Evolutionary conservation across 2,113 vertebrate species (phyloP).

Genomic region (Bettongia penicillata): DNA sequence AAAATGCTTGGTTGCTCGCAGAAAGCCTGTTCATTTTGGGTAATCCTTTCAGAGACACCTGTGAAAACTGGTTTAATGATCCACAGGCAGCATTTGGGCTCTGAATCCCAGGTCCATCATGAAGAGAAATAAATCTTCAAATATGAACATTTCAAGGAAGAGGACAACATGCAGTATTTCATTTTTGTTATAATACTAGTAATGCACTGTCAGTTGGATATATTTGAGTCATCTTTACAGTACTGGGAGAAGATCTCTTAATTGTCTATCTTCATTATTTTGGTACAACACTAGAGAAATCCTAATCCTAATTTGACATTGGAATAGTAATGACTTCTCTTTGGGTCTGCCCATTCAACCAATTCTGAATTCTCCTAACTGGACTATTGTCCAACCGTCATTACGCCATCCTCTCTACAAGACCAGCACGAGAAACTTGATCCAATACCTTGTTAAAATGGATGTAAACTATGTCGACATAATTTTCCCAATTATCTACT

Average conservation of each 20-base stretch:
- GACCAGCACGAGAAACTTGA: not conserved
- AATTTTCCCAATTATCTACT: not conserved
- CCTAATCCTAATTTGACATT: not conserved
- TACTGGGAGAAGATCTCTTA: not conserved
- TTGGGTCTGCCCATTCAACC: not conserved
- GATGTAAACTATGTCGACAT: not conserved
- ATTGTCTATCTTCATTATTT: not conserved
- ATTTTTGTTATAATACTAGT: not conserved
- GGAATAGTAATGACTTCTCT: not conserved
- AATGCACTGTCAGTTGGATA: not conserved
- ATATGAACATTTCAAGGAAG: not conserved
- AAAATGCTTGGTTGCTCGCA: constrained; percentile 17
- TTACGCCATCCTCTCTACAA: not conserved
- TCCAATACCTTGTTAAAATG: not conserved
- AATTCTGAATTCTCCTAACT: not conserved
- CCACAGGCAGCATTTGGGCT: constrained; percentile 47
- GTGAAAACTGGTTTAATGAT: not conserved
- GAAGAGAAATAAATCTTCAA: constrained; percentile 20
- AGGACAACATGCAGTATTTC: not conserved
- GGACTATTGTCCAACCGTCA: not conserved
- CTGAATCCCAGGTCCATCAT: not conserved
- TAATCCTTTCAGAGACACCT: constrained; percentile 37
- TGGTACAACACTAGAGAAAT: not conserved
- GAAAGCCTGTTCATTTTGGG: constrained; percentile 20
- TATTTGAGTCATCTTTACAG: not conserved